Evolutionary conservation across 2,113 vertebrate species (phyloP).

Genomic region (Menura novaehollandiae): DNA sequence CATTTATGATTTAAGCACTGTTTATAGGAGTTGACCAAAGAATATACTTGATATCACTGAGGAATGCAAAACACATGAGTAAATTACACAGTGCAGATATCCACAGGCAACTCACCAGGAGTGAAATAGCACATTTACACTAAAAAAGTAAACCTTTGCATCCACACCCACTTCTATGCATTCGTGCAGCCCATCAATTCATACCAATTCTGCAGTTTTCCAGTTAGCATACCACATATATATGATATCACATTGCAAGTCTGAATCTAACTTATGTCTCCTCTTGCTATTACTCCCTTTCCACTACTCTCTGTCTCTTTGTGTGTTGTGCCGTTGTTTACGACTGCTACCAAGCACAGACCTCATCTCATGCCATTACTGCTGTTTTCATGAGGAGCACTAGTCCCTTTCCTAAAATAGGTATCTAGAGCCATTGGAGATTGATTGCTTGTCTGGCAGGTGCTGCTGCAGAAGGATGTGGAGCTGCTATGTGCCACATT

Average conservation of each 20-base stretch:
- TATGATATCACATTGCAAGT: background rate
- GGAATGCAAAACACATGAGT: constrained; percentile 54
- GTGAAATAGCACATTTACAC: background rate
- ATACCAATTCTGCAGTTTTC: background rate
- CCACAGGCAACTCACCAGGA: background rate
- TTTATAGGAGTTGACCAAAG: constrained; percentile 13
- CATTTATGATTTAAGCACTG: constrained; percentile 14
- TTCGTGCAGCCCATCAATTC: background rate
- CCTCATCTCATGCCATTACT: background rate
- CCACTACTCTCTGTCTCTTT: background rate
- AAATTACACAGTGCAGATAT: constrained; percentile 37
- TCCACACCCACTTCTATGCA: background rate
- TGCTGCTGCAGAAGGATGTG: background rate
- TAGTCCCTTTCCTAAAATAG: background rate
- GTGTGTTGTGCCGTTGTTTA: background rate
- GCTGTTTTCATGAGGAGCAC: background rate
- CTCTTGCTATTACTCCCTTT: background rate
- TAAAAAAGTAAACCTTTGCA: background rate
- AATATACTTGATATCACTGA: constrained; percentile 36
- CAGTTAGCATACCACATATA: background rate
- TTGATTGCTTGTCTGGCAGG: background rate
- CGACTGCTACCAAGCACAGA: background rate
- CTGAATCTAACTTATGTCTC: background rate
- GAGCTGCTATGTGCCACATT: background rate
- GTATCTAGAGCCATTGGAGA: background rate